Evolutionary conservation across 1,140 invertebrate genomes (phyloP), one percentile per base, ranked within the genome.

Genomic region (Atta cephalotes): DNA sequence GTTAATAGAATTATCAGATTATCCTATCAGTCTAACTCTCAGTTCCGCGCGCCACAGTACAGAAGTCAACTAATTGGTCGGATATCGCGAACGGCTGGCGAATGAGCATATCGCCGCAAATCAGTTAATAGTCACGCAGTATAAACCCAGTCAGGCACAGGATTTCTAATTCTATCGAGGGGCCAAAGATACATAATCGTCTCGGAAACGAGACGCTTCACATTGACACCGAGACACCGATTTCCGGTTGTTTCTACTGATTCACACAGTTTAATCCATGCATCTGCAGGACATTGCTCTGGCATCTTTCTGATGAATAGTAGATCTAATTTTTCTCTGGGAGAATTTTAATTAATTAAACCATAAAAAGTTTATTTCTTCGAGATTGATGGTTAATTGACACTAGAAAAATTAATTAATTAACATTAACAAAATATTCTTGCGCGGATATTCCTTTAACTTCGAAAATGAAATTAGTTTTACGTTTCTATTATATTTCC

Each of bases 1-100:
- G 58, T 45, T 88, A 90, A 90, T 88, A 62, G 87, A 91, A 87
- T 90, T 91, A 92, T 92, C 65, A 70, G 86, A 88, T 91, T 89
- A 91, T 88, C 79, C 86, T 60, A 74, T 87, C 62, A 85, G 39
- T 86, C 77, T 86, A 76, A 39, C 58, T 51, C 49, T 39, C 68
- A 39, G 18, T 3, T 31, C 63, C 21, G 68, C 58, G 49, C 76
- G 28, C 51, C 65, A 51, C 80, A 60, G 31, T 35, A 60, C 56
- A 86, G 72, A 88, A 88, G 62, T 85, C 81, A 86, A 89, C 86
- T 88, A 90, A 88, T 85, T 62, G 16, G 14, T 53, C 31, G 71
- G 51, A 74, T 76, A 84, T 63, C 70, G 35, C n/a, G n/a, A 21
- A 21, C 56, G 35, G 68, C 9, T 39, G 49, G 21, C 70, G 70